Base-by-base conservation (phyloP, 2,888 invertebrate genomes). In the Lasiommata megera region DNA sequence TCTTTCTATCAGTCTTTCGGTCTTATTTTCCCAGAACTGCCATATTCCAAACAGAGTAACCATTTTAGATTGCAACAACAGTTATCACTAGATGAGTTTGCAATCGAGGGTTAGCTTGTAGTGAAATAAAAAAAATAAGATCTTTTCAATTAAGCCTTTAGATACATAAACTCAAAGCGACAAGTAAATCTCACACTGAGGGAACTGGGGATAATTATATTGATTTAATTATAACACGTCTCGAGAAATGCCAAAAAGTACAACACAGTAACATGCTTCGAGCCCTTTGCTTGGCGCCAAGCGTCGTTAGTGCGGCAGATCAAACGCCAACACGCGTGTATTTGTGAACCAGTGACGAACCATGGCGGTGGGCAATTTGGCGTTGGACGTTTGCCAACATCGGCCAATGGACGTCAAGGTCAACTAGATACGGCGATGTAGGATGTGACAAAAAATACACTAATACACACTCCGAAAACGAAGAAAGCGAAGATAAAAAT, bases 351-450 rank as follows among this genome's bases (percentile, higher is more conserved):
- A 38, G 44, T 57, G 60, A 60, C 60, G 60, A 57, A 54, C 51
- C 6, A 46, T 34, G 23, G 51, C 38, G 46, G 54, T 56, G 57
- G 54, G 51, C 40, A 36, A 18, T 34, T 50, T 28, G 48, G 28
- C 23, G 14, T 51, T 60, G 62, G 62, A 44, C 31, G 14, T n/a
- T n/a, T 38, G 62, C 62, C 62, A 62, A 47, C 51, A 16, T 23
- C n/a, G 47, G 17, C 28, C n/a, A 16, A 12, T 11, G 16, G 40
- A 14, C 37, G 1, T n/a, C 60, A 57, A 57, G 51, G 57, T 57
- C 55, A 47, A 18, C 51, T 51, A 55, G 52, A 52, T 37, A 14
- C 56, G 17, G 40, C 17, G 14, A 9, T 50, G 28, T 16, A 58
- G 44, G 37, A 31, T 50, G 37, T 18, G 23, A 23, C 23, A 23